A percentile compares a stretch with the other conserved stretches of the same genome.
phyloP scores from a whole-genome alignment of 2,113 vertebrate species.

The Fulica atra region DNA sequence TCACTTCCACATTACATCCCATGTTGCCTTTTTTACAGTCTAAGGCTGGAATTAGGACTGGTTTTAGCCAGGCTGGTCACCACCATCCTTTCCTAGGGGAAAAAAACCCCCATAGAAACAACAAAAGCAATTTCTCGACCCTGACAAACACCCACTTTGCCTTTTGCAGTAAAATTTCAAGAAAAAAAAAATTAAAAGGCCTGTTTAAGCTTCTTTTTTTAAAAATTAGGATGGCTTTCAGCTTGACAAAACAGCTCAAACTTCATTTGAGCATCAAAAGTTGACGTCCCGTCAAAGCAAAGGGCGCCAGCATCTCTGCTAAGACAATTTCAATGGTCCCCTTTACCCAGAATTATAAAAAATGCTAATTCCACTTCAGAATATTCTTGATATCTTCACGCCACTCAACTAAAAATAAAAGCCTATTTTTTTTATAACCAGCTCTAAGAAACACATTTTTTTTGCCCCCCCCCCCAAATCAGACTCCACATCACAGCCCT shows the following conservation, averaged over 20 bases:
- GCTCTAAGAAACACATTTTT: neutral
- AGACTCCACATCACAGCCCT: accelerated
- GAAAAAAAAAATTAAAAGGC: neutral
- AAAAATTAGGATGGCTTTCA: neutral
- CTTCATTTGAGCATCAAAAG: neutral
- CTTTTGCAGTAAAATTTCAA: neutral
- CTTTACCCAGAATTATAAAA: neutral
- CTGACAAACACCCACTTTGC: neutral
- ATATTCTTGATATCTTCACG: neutral
- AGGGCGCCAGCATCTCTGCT: accelerated
- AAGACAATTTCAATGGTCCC: neutral
- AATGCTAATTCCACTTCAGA: neutral
- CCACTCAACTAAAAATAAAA: neutral
- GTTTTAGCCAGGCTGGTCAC: neutral
- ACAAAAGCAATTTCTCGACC: neutral
- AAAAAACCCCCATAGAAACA: too few species aligned
- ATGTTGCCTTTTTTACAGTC: neutral
- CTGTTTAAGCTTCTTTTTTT: neutral
- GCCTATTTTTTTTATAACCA: neutral
- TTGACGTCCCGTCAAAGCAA: neutral
- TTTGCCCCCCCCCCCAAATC: neutral
- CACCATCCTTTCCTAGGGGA: neutral
- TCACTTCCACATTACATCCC: neutral
- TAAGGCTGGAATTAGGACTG: neutral
- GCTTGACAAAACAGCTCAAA: neutral